Evolutionary conservation across 2,888 invertebrate genomes (phyloP).

Genomic region (Rotaria socialis): DNA sequence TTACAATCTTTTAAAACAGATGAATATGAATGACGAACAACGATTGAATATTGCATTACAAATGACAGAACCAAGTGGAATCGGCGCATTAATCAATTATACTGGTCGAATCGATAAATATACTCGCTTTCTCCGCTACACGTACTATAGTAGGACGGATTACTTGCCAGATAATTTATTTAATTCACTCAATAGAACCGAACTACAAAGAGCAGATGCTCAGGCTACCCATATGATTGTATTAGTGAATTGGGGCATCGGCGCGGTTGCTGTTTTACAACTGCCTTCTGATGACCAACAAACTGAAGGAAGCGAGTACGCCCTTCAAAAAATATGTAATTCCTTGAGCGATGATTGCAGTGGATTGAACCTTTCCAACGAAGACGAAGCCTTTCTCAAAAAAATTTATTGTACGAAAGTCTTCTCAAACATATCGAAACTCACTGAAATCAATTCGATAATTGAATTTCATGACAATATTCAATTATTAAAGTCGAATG

Average conservation of each 20-base stretch:
- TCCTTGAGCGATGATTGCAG: neutral
- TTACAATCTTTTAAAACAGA: neutral
- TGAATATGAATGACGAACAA: neutral
- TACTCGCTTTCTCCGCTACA: neutral
- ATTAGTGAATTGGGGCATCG: neutral
- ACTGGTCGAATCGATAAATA: neutral
- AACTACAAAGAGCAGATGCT: neutral
- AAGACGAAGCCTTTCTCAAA: neutral
- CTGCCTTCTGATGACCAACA: neutral
- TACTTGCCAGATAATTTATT: neutral
- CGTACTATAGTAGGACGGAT: neutral
- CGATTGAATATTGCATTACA: neutral
- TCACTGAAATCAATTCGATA: neutral
- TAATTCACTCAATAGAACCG: neutral
- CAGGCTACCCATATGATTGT: neutral
- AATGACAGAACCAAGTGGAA: neutral
- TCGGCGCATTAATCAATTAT: neutral
- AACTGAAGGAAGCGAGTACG: neutral
- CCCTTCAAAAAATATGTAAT: neutral
- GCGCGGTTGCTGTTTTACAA: neutral
- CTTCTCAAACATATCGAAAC: neutral
- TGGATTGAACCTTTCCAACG: no score
- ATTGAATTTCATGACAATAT: neutral
- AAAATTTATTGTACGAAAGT: neutral
- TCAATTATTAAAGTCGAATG: neutral